These are phyloP conservation scores for Drosophila novamexicana DNA, from an alignment of 1,140 invertebrate species.

Conservation along the genomic window DNA sequence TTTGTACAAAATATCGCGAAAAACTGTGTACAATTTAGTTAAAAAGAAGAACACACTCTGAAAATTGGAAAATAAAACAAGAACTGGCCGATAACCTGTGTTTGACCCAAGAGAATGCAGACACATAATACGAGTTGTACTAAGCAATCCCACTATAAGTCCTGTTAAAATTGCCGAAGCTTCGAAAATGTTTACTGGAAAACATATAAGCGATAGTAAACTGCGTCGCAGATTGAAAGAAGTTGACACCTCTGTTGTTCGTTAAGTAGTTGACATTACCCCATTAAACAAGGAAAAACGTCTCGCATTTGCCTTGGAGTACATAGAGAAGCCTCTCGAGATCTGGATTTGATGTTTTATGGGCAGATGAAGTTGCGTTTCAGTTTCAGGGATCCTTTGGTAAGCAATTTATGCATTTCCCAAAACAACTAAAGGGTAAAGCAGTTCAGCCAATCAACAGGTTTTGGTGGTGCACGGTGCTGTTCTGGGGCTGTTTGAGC, in stretches of 20 bases:
- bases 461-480: no score
- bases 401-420: background rate
- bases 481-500: no score
- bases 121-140: no score
- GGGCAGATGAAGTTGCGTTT: slow-evolving; percentile 1
- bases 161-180: no score
- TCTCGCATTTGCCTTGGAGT: background rate
- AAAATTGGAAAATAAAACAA: slow-evolving; percentile 22
- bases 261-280: no score
- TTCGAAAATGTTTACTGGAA: background rate
- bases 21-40: background rate
- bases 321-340: background rate
- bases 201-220: slow-evolving; percentile 14
- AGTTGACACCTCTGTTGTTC: background rate
- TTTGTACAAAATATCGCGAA: slow-evolving; percentile 4
- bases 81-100: background rate
- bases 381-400: background rate
- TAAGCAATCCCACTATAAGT: no score
- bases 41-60: background rate
- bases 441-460: no score
- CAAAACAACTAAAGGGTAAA: background rate
- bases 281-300: no score
- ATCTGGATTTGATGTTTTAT: background rate
- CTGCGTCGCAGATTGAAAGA: slow-evolving; percentile 12
- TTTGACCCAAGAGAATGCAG: no score